Evolutionary conservation across 2,888 invertebrate genomes (phyloP), one percentile per base, ranked within the genome.

Genomic region (Melieria omissa): DNA sequence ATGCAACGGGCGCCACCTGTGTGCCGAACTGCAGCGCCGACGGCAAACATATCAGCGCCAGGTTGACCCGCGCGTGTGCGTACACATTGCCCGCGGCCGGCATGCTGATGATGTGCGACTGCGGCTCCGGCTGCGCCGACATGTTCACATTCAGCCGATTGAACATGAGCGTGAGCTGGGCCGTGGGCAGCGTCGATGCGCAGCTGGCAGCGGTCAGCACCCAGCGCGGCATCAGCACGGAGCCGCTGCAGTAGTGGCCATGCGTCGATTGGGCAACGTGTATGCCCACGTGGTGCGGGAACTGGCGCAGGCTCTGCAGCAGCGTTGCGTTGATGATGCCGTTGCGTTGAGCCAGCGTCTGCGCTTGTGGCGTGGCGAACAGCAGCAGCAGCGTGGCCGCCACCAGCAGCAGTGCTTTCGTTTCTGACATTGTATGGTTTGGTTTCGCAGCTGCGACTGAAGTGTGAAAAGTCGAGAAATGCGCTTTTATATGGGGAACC

Each of bases 31-130:
- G 52, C 47, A 78, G 41, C 7, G 55, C 63, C 5, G 74, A 65
- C 3, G 77, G 75, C 9, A 78, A 52, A 5, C 67, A 62, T 41
- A 78, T 70, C 44, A 78, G 66, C 8, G 77, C 76, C 45, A 77
- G 42, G 3, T 29, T 29, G 29, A 29, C 29, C 29, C 29, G 29
- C 14, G 52, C 52, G 14, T 75, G 71, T 10, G 65, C 67, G 9
- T 54, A 60, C 71, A 73, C 7, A 77, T 61, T 8, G 65, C 63
- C n/a, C 10, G 52, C 14, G 14, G n/a, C 14, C 12, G 12, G 12
- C 0, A 52, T 52, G 5, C 14, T 12, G 7, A 78, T 7, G 6
- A 75, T 71, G 58, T 73, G 76, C 3, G 76, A 76, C n/a, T 64
- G 4, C 9, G 44, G 8, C 12, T 58, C 54, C 10, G 45, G 10